phyloP scores from a whole-genome alignment of 2,797 vertebrate species.

The Galago senegalensis region DNA sequence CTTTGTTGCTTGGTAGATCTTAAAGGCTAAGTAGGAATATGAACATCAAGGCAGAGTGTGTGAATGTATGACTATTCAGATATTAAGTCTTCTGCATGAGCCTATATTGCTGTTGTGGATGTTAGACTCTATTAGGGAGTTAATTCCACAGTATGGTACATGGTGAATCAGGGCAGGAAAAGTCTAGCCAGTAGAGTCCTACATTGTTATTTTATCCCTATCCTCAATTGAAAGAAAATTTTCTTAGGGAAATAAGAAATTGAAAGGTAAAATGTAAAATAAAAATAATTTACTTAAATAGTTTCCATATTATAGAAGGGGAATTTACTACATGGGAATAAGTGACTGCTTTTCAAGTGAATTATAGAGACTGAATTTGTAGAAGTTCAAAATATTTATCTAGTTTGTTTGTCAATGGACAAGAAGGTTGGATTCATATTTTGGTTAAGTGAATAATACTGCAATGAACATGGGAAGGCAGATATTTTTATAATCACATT shows the following conservation, averaged over 20 bases:
- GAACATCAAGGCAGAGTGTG: background rate
- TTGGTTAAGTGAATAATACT: background rate
- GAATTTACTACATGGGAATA: background rate
- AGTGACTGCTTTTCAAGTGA: background rate
- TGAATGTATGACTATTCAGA: background rate
- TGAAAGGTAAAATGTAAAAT: background rate
- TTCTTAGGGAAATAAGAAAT: background rate
- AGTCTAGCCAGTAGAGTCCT: background rate
- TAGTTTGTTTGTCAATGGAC: background rate
- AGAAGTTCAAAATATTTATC: conserved; percentile 27
- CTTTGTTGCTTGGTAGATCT: background rate
- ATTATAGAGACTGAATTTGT: background rate
- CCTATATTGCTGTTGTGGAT: background rate
- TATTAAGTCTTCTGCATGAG: background rate
- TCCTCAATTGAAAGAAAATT: background rate
- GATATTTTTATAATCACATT: background rate
- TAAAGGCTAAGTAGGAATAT: background rate
- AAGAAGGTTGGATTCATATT: background rate
- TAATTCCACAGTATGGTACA: background rate
- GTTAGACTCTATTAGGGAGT: background rate
- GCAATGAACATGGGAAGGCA: background rate
- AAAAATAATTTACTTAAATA: background rate
- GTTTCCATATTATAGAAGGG: background rate
- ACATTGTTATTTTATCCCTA: background rate
- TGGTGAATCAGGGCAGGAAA: background rate